Evolutionary conservation across 2,888 invertebrate genomes (phyloP), one percentile per base, ranked within the genome.

Genomic region (Clivina fossor): DNA sequence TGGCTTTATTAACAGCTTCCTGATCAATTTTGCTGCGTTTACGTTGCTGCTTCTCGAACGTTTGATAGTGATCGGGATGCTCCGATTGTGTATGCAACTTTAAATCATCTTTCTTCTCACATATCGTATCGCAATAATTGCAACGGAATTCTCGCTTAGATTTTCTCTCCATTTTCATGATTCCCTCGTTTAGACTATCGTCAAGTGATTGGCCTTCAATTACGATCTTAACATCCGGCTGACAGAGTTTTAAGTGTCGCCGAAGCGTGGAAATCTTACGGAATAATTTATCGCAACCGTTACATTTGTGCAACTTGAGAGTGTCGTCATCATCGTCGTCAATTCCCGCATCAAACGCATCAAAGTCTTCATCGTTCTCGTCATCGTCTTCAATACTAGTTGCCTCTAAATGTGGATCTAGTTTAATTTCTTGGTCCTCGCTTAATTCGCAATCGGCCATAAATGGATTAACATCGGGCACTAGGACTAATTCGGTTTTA

Each of bases 1-100:
- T 73, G 3, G 72, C 72, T 4, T 64, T 66, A 56, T 71, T 69
- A 1, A 77, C 68, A 11, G 76, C 67, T 41, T 77, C 78, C 43
- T 78, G 69, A 53, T 73, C 70, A 11, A 71, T 63, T 61, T 72
- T 73, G 2, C 65, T 68, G 28, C 66, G 64, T 59, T 66, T 68
- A 22, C 65, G 57, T 43, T 62, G 62, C 38, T 61, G 58, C 32
- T 62, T 64, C 40, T 61, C 63, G 5, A 26, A 47, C 8, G 4
- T 18, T 8, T 22, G 22, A 20, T 57, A 50, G 11, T 57, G 55
- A 24, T 66, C 64, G 7, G 66, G 61, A 58, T 70, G 71, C 20
- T 64, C 59, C 20, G 63, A 58, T 40, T 63, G 62, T 1, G 68
- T 61, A 47, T 71, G 70, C 13, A 64, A 60, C 15, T 64, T 48